Percentiles rank a stretch among this genome's conserved stretches.
Conservation (phyloP, 1,140 invertebrate genomes). For the Coelopa frigida region DNA sequence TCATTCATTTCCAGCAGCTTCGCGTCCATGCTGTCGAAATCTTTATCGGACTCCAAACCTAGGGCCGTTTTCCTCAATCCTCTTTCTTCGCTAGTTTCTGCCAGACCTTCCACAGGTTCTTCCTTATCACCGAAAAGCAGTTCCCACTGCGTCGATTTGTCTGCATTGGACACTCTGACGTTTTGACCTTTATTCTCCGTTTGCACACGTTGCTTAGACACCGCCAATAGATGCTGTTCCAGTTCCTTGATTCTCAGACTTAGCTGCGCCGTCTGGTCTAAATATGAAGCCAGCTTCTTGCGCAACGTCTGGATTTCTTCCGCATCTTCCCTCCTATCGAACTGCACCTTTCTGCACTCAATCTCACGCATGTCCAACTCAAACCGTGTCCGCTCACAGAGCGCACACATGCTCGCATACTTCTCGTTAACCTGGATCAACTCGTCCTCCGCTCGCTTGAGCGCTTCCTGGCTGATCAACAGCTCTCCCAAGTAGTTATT, state of each 20-base stretch:
- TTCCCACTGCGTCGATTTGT: conserved; percentile 12
- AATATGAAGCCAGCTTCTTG: conserved; percentile 17
- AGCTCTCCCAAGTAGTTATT: conserved; percentile 9
- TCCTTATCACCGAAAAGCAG: no score
- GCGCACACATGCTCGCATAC: conserved; percentile 18
- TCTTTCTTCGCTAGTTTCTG: no score
- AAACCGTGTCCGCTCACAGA: conserved; percentile 20
- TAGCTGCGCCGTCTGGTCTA: conserved; percentile 17
- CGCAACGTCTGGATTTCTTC: conserved; percentile 14
- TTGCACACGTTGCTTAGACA: neutral
- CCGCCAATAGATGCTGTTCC: conserved; percentile 6
- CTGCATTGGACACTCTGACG: conserved; percentile 6
- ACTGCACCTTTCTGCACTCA: conserved; percentile 14
- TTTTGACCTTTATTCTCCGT: neutral
- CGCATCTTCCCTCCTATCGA: conserved; percentile 10
- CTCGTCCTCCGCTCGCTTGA: conserved; percentile 17
- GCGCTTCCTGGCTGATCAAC: conserved; percentile 7
- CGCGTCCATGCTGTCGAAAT: no score
- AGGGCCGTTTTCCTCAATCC: no score
- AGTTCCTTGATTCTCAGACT: conserved; percentile 9
- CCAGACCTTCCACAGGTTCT: no score
- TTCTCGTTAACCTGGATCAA: conserved; percentile 17
- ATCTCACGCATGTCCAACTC: conserved; percentile 17
- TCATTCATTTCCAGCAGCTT: no score
- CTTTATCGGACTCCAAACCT: no score